Evolutionary conservation across 1,140 invertebrate species (phyloP).

Genomic region (Apis dorsata): DNA sequence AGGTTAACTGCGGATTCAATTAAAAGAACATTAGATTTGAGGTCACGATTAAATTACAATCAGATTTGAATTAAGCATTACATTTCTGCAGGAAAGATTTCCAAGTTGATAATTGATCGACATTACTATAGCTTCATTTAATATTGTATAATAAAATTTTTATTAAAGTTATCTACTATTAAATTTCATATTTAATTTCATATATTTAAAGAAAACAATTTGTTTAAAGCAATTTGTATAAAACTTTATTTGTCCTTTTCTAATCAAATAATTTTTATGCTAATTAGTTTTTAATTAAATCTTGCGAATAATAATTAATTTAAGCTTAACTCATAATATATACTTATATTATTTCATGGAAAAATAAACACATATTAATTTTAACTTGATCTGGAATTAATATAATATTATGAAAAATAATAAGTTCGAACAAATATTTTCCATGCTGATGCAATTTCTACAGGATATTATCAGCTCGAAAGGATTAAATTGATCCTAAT

Average conservation of each 20-base stretch:
- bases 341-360: neutral
- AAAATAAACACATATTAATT: neutral
- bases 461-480: neutral
- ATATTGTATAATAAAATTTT: neutral
- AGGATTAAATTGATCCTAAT: slow-evolving; percentile 53
- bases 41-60: slow-evolving; percentile 39
- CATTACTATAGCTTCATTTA: slow-evolving; percentile 7
- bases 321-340: neutral
- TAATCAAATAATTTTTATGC: too few species aligned
- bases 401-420: neutral
- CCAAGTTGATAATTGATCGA: slow-evolving; percentile 3
- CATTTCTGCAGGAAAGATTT: neutral
- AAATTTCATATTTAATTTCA: neutral
- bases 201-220: neutral
- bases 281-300: neutral
- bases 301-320: neutral
- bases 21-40: slow-evolving; percentile 47
- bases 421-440: neutral
- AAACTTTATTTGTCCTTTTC: too few species aligned
- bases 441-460: neutral
- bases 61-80: slow-evolving; percentile 44
- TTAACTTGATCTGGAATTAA: neutral
- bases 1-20: slow-evolving; percentile 46
- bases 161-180: neutral
- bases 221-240: neutral